phyloP scores from a whole-genome alignment of 2,797 vertebrate species.

The Acipenser ruthenus region DNA sequence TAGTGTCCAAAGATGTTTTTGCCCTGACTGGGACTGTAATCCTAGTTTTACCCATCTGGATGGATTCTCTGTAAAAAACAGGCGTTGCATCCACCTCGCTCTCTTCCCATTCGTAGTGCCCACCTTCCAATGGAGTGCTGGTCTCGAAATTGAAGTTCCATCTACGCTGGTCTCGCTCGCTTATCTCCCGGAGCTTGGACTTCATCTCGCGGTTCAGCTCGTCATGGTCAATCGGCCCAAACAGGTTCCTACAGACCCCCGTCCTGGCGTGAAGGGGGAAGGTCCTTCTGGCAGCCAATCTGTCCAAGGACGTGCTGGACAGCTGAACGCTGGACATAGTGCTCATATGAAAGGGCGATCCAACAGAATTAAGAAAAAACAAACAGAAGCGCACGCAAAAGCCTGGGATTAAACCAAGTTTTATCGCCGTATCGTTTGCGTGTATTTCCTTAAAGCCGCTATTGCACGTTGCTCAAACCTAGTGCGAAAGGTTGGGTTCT shows the following conservation, averaged over 20 bases:
- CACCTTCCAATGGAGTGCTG: slow-evolving; percentile 60
- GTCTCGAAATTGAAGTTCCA: slow-evolving; percentile 86
- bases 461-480: too few species aligned
- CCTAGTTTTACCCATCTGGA: slow-evolving; percentile 39
- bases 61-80: slow-evolving; percentile 58
- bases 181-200: slow-evolving; percentile 58
- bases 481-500: slow-evolving; percentile 45
- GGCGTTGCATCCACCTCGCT: slow-evolving; percentile 51
- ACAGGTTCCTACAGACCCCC: slow-evolving; percentile 72
- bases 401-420: slow-evolving; percentile 15
- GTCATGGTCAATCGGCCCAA: slow-evolving; percentile 77
- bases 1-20: slow-evolving; percentile 5
- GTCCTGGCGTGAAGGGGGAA: slow-evolving; percentile 41
- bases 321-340: slow-evolving; percentile 48
- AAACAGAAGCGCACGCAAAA: background rate
- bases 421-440: slow-evolving; percentile 15
- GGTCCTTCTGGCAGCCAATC: slow-evolving; percentile 39
- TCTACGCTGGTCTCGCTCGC: slow-evolving; percentile 64
- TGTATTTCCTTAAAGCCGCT: background rate
- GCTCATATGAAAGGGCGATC: slow-evolving; percentile 10
- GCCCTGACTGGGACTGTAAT: slow-evolving; percentile 7
- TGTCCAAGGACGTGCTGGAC: slow-evolving; percentile 46
- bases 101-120: slow-evolving; percentile 73
- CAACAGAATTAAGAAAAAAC: slow-evolving; percentile 9
- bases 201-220: slow-evolving; percentile 67